These are phyloP conservation scores for Rhizoglyphus robini DNA, from an alignment of 1,140 invertebrate species.

Conservation along the genomic window DNA sequence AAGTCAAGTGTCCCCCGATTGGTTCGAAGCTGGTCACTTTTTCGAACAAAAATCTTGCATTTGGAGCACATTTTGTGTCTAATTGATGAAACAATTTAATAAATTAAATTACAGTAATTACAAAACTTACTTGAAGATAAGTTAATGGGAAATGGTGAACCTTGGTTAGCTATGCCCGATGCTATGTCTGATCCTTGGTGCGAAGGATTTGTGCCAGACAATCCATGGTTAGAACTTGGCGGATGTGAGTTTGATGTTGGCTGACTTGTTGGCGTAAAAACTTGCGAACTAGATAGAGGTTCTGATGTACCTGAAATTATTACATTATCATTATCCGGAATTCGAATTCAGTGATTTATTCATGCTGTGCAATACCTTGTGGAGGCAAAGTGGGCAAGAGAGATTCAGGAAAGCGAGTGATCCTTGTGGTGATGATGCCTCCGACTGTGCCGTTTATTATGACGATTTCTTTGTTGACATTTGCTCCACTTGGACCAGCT, in stretches of 20 bases:
- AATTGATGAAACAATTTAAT: background rate
- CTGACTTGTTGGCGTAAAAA: too few relatives aligned
- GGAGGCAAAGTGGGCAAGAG: slow-evolving; percentile 10
- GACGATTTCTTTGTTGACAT: background rate
- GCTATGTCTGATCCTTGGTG: too few relatives aligned
- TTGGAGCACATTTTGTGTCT: slow-evolving; percentile 22
- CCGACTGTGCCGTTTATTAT: slow-evolving; percentile 13
- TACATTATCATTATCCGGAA: too few relatives aligned
- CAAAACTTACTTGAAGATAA: background rate
- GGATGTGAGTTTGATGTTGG: too few relatives aligned
- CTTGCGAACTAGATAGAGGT: too few relatives aligned
- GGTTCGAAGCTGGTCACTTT: slow-evolving; percentile 37
- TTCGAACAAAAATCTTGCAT: slow-evolving; percentile 34
- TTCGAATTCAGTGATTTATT: too few relatives aligned
- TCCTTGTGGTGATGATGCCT: slow-evolving; percentile 8
- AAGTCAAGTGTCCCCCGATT: slow-evolving; percentile 29
- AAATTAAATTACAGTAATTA: background rate
- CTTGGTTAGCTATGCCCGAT: too few relatives aligned
- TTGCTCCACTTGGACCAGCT: background rate
- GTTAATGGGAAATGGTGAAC: background rate
- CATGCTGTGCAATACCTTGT: too few relatives aligned
- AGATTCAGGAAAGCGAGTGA: slow-evolving; percentile 18
- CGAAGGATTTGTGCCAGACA: too few relatives aligned
- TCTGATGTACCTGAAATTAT: too few relatives aligned
- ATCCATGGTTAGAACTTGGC: too few relatives aligned